phyloP scores from a whole-genome alignment of 2,888 invertebrate species.

The Stenolophus ochropezus region DNA sequence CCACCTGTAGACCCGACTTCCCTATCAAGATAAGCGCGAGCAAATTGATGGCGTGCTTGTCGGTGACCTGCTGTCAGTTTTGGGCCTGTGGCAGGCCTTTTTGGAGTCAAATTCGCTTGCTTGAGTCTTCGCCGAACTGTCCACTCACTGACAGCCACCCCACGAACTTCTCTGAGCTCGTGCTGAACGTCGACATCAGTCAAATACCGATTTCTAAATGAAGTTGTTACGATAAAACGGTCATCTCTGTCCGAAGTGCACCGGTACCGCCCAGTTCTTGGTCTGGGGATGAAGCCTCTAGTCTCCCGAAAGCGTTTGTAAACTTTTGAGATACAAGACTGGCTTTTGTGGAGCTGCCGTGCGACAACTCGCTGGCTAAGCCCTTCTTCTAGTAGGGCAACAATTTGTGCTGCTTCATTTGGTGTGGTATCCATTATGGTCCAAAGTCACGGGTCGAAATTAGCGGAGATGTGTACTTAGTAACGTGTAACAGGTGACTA shows the following conservation, averaged over 20 bases:
- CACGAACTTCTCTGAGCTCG: too few species aligned
- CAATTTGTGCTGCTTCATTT: neutral
- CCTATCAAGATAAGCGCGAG: too few species aligned
- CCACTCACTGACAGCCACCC: conserved; percentile 8
- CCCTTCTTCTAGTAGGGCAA: neutral
- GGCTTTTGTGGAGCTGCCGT: neutral
- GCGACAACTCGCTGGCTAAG: neutral
- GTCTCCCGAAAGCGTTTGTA: neutral
- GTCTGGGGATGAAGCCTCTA: neutral
- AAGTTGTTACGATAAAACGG: neutral
- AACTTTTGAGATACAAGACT: neutral
- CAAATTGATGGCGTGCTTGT: too few species aligned
- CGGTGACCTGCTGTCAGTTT: too few species aligned
- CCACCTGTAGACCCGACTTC: too few species aligned
- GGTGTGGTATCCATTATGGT: neutral
- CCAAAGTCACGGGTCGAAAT: too few species aligned
- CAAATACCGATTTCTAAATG: too few species aligned
- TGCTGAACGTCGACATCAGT: too few species aligned
- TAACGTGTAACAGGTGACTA: too few species aligned
- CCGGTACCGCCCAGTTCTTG: neutral
- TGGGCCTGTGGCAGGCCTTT: too few species aligned
- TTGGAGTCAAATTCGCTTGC: neutral
- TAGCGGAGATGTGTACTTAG: too few species aligned
- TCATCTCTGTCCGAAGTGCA: neutral
- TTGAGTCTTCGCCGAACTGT: neutral